Evolutionary conservation across 2,113 vertebrate genomes (phyloP), one percentile per base, ranked within the genome.

Genomic region (Chlorodrepanis virens): DNA sequence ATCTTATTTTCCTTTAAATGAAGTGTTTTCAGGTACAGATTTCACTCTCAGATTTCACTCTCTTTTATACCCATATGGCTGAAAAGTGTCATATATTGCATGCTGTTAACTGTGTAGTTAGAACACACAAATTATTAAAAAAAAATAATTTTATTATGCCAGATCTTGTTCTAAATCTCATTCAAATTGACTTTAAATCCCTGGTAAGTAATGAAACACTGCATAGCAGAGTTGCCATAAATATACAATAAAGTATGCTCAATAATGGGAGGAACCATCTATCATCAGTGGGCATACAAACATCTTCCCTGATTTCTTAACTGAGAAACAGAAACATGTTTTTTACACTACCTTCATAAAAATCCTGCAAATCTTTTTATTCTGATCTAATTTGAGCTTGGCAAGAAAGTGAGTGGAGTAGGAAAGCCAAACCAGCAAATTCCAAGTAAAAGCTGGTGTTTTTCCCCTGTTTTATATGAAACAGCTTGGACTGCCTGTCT

Each of bases 381-480:
- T 91, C n/a, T 77, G 22, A 56, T 87, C 61, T 89, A 60, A 82
- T 68, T 47, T 81, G 61, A 61, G 5, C 2, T 39, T 78, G 23
- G 24, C 31, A 79, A 84, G 40, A 37, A 69, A 83, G 4, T 0
- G 9, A 64, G 5, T 57, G 31, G 39, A 89, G 18, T 24, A 57
- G 2, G 5, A 28, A 77, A 87, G 27, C 18, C 14, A 9, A 72
- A 72, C 14, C 12, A 83, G 29, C 31, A 84, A 72, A 92, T 60
- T 21, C 18, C 0, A 9, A 84, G 11, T 18, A 35, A 72, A 83
- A 47, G 6, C 7, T 40, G 2, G 0, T 2, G 4, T 67, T 65
- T 74, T 12, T 9, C 0, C 4, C 3, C 6, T 8, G 35, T 86
- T 57, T 63, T 1, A 0, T 33, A 12, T 15, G 31, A 65, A 80